Evolutionary conservation across 2,113 vertebrate genomes (phyloP).

Genomic region (Lipotes vexillifer): DNA sequence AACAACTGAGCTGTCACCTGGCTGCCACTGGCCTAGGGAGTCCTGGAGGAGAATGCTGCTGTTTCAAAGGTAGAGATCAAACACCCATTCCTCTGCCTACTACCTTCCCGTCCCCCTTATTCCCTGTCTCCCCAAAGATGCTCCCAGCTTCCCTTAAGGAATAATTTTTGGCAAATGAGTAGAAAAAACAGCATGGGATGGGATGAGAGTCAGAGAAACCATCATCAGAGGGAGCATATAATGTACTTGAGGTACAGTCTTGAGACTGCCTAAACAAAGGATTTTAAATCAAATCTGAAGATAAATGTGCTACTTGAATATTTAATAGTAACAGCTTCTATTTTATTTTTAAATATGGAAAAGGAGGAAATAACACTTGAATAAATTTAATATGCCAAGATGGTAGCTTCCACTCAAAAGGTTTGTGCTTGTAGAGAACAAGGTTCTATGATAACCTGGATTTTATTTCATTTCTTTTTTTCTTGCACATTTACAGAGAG

Average conservation of each 20-base stretch:
- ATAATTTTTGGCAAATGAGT: slow-evolving; percentile 57
- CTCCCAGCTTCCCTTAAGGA: slow-evolving; percentile 54
- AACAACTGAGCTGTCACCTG: slow-evolving; percentile 74
- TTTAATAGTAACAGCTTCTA: neutral
- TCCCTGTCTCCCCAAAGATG: neutral
- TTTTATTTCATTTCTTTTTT: neutral
- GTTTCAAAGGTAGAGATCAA: slow-evolving; percentile 77
- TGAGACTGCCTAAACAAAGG: neutral
- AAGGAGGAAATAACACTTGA: neutral
- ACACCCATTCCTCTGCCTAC: neutral
- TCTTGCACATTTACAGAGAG: neutral
- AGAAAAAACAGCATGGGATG: neutral
- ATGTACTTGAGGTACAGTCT: neutral
- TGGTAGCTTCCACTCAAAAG: neutral
- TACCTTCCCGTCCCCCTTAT: neutral
- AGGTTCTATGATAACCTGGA: neutral
- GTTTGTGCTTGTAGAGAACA: neutral
- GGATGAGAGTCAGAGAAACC: neutral
- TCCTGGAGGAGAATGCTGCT: slow-evolving; percentile 72
- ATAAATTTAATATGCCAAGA: neutral
- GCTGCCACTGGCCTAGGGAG: slow-evolving; percentile 64
- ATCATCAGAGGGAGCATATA: neutral
- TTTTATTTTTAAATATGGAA: neutral
- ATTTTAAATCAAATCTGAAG: neutral
- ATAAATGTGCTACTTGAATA: neutral